A percentile compares a stretch with the other conserved stretches of the same genome.
These are phyloP conservation scores for Elachura formosa DNA, from an alignment of 2,113 vertebrate species.

Conservation along the genomic window DNA sequence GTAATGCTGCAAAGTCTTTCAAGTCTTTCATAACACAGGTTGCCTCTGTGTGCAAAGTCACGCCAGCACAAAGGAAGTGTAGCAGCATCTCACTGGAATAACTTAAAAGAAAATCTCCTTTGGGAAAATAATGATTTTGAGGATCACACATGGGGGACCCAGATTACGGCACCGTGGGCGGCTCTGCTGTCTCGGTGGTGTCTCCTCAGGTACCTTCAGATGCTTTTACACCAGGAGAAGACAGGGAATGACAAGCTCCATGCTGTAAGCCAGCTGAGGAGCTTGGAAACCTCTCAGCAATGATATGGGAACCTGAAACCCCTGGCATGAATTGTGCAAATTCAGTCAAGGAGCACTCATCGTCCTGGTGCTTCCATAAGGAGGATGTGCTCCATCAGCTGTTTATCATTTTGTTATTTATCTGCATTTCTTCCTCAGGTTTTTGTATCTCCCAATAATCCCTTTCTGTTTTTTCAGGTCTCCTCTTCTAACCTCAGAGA, in stretches of 20 bases:
- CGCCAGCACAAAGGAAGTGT: neutral
- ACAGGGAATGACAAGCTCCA: neutral
- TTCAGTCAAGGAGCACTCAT: neutral
- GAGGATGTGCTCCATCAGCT: neutral
- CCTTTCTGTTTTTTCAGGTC: neutral
- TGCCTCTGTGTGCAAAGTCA: neutral
- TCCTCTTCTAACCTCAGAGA: neutral
- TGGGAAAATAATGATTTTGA: neutral
- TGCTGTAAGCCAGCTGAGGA: neutral
- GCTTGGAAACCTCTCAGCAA: neutral
- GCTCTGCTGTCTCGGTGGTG: neutral
- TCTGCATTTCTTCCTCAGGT: neutral
- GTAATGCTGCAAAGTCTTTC: neutral
- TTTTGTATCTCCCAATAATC: neutral
- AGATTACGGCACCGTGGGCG: neutral
- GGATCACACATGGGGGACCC: neutral
- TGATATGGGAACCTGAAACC: neutral
- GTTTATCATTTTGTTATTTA: neutral
- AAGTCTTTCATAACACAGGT: neutral
- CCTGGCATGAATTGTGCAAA: accelerated
- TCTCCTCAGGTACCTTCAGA: neutral
- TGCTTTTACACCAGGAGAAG: neutral
- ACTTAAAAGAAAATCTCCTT: neutral
- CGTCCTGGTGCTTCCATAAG: neutral
- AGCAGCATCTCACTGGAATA: neutral